A percentile compares a stretch with the other conserved stretches of the same genome.
Conservation (phyloP, 2,113 vertebrate genomes). For the Trochalopteron elliotii region DNA sequence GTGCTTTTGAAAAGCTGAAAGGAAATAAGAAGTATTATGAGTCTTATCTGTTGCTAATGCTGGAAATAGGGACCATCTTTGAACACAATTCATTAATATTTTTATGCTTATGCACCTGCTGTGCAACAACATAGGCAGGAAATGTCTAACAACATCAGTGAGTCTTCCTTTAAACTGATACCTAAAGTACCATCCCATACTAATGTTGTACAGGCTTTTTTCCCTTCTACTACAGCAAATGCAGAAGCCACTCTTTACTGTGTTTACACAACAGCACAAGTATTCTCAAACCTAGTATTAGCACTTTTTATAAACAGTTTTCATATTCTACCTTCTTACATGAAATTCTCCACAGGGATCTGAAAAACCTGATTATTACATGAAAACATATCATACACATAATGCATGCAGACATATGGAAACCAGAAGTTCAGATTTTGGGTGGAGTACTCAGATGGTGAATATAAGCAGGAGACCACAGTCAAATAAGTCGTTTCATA, state of each 20-base stretch:
- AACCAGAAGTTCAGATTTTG: background rate
- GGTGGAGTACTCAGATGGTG: background rate
- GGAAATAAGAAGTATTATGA: background rate
- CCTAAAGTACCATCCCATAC: background rate
- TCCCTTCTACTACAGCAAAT: background rate
- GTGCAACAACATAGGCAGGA: background rate
- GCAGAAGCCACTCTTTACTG: background rate
- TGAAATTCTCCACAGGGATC: background rate
- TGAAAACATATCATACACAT: background rate
- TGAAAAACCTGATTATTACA: background rate
- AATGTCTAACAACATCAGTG: background rate
- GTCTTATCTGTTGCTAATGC: background rate
- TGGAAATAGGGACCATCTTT: background rate
- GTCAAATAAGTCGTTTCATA: background rate
- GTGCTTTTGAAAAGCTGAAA: background rate
- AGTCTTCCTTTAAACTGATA: background rate
- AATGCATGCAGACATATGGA: fast-evolving
- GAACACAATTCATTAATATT: background rate
- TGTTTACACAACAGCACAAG: background rate
- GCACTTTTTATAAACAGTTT: background rate
- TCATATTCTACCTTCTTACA: background rate
- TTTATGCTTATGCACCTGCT: background rate
- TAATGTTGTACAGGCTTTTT: background rate
- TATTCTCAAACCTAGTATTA: background rate
- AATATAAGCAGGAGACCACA: background rate